Base-by-base conservation (phyloP, 2,888 invertebrate genomes). In the Troglohyphantes excavatus region DNA sequence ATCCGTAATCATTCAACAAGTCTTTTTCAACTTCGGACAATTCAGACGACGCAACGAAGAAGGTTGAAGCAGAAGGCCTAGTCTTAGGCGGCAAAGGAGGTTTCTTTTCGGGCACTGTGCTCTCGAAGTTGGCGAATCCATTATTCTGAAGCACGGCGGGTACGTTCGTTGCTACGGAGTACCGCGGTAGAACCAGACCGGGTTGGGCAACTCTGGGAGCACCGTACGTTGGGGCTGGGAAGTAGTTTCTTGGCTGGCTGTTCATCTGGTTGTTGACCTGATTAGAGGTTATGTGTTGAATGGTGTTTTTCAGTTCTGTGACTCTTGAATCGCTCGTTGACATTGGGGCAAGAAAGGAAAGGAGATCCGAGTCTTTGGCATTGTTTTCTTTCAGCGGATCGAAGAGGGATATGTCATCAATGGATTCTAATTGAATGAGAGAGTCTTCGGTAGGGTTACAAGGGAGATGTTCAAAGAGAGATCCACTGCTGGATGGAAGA, bases 231-330 rank as follows among this genome's bases (percentile, higher is more conserved):
- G 83, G 29, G 39, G n/a, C 26, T 3, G 72, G 81, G n/a, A 65
- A 82, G 59, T 65, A 90, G n/a, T 21, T 27, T 23, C 67, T 13
- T 0, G 68, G 27, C 17, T 81, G 79, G 21, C 53, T 46, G 26
- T 33, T 68, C 9, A 33, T 6, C n/a, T n/a, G n/a, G n/a, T n/a
- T n/a, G 43, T 33, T 63, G 39, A 73, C 29, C n/a, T 63, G 70
- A 13, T 33, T 53, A 3, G 89, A 70, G 46, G 83, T 72, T n/a
- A 90, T 65, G 33, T 78, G 61, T 43, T 90, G 89, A 5, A 90
- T 84, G 43, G 89, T 90, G 21, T 90, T 90, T 26, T 90, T 83
- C 9, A 90, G 26, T 43, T 90, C 89, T 13, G 70, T 72, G 13
- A 90, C 89, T 72, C 78, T 70, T 1, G 89, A 70, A 27, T 90